A percentile compares a stretch with the other conserved stretches of the same genome.
These are phyloP conservation scores for Macropis europaea DNA, from an alignment of 2,888 invertebrate species.

Conservation along the genomic window DNA sequence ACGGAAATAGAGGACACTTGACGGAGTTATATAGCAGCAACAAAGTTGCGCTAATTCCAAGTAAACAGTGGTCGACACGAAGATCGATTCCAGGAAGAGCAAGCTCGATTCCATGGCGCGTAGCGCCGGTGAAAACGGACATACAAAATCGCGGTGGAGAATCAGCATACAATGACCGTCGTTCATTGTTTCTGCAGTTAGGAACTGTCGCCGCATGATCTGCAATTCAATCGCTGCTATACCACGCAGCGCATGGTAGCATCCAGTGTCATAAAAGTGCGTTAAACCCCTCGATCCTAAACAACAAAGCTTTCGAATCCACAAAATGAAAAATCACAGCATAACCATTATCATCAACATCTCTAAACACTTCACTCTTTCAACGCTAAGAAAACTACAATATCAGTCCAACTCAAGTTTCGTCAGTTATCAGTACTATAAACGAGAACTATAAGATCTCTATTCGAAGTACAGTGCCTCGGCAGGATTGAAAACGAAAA, in stretches of 20 bases:
- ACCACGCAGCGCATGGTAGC: constrained; percentile 55
- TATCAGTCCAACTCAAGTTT: no score
- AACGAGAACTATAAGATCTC: no score
- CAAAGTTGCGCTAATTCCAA: not conserved
- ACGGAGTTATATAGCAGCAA: no score
- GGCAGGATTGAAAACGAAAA: constrained; percentile 63
- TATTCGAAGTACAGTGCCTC: constrained; percentile 7
- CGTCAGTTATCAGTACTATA: no score
- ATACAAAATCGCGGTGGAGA: constrained; percentile 57
- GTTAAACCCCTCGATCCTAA: constrained; percentile 39
- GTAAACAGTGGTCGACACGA: not conserved
- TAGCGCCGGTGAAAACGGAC: constrained; percentile 51
- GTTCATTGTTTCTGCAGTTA: constrained; percentile 65
- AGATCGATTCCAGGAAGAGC: constrained; percentile 14
- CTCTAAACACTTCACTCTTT: no score
- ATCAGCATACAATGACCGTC: constrained; percentile 66
- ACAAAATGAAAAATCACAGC: no score
- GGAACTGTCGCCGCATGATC: constrained; percentile 57
- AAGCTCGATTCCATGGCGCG: constrained; percentile 41
- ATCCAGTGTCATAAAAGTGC: constrained; percentile 53
- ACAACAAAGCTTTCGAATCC: constrained; percentile 17
- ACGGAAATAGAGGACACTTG: no score
- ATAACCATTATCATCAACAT: no score
- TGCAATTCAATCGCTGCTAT: constrained; percentile 63
- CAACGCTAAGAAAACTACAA: no score